Evolutionary conservation across 2,113 vertebrate genomes (phyloP).

Genomic region (Tretioscincus oriximinensis): DNA sequence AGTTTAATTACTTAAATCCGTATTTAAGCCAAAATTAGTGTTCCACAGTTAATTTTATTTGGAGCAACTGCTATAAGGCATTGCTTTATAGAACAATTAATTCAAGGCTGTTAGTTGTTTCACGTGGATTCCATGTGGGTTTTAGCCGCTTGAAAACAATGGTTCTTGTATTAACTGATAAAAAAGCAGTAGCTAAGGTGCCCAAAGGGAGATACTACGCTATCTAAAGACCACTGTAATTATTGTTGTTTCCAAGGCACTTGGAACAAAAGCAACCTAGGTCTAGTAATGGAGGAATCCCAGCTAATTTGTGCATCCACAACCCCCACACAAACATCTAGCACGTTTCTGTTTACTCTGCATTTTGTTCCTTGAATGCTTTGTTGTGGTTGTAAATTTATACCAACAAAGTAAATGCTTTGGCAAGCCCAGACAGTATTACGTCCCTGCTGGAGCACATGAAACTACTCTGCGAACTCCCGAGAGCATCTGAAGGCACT

Average conservation of each 20-base stretch:
- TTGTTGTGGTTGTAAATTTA: constrained; percentile 11
- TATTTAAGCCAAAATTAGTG: constrained; percentile 7
- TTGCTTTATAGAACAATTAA: constrained; percentile 3
- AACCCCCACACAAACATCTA: neutral
- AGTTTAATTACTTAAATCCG: neutral
- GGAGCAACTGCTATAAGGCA: neutral
- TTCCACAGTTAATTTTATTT: neutral
- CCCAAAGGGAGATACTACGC: neutral
- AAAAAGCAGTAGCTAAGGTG: neutral
- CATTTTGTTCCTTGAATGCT: neutral
- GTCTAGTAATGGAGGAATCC: neutral
- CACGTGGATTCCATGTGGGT: neutral
- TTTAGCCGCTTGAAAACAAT: neutral
- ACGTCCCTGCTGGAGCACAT: neutral
- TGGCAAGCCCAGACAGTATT: neutral
- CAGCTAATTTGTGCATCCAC: neutral
- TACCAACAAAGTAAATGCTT: neutral
- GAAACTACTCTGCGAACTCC: neutral
- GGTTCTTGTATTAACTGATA: neutral
- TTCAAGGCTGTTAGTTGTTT: neutral
- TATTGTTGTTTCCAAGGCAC: neutral
- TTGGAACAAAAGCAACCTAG: neutral
- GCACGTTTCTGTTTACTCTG: neutral
- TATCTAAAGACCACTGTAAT: neutral
- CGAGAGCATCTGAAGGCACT: neutral